Evolutionary conservation across 2,888 invertebrate species (phyloP).

Genomic region (Rhingia campestris): DNA sequence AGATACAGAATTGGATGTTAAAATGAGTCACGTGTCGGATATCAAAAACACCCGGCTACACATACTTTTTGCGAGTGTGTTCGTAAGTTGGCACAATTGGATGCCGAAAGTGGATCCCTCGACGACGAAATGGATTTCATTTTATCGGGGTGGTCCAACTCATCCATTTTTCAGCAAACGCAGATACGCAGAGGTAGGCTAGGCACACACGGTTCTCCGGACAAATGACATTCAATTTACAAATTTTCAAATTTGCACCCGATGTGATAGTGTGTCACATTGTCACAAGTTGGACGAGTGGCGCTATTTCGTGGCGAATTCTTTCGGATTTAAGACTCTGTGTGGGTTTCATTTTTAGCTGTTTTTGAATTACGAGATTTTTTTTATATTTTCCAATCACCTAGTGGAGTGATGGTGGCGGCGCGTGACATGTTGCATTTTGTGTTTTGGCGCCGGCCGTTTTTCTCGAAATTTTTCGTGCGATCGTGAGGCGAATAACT

Average conservation of each 20-base stretch:
- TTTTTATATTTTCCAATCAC: constrained; percentile 24
- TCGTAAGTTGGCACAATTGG: constrained; percentile 18
- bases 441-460: constrained; percentile 26
- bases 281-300: not conserved
- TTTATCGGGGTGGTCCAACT: constrained; percentile 34
- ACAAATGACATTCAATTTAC: constrained; percentile 53
- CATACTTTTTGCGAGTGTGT: not conserved
- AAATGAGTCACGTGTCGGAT: constrained; percentile 77
- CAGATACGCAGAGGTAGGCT: not conserved
- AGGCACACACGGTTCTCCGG: not conserved
- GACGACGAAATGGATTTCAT: constrained; percentile 1
- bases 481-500: constrained; percentile 18
- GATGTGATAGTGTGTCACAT: constrained; percentile 5
- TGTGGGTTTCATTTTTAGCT: not conserved
- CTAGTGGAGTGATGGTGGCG: constrained; percentile 24
- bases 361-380: constrained; percentile 7
- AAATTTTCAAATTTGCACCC: constrained; percentile 48
- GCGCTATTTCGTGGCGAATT: constrained; percentile 1
- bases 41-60: constrained; percentile 76
- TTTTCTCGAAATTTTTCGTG: not conserved
- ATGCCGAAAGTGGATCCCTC: constrained; percentile 18
- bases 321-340: constrained; percentile 2
- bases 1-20: constrained; percentile 37
- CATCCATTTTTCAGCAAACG: constrained; percentile 10
- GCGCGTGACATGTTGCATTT: constrained; percentile 16